phyloP scores from a whole-genome alignment of 1,140 invertebrate species.

The Leptinotarsa undecemlineata region DNA sequence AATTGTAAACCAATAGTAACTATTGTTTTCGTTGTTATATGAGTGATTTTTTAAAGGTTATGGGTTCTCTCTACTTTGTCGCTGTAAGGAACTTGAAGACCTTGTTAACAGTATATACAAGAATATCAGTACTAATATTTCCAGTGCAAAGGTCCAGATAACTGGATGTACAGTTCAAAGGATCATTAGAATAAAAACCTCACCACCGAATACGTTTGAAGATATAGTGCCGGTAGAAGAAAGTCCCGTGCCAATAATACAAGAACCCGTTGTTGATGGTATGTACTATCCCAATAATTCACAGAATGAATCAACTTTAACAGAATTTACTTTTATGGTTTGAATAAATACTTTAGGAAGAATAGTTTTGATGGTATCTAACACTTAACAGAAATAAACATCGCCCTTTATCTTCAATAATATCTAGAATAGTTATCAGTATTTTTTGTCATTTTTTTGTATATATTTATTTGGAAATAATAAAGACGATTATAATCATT shows the following conservation, averaged over 20 bases:
- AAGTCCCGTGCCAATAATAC: background rate
- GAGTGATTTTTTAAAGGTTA: slow-evolving; percentile 21
- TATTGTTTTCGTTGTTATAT: too few relatives aligned
- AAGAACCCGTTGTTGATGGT: background rate
- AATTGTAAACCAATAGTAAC: too few relatives aligned
- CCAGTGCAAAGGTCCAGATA: slow-evolving; percentile 32
- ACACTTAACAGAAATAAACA: too few relatives aligned
- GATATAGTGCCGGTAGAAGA: slow-evolving; percentile 29
- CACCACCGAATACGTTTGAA: slow-evolving; percentile 39
- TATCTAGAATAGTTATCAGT: too few relatives aligned
- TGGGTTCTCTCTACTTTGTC: slow-evolving; percentile 36
- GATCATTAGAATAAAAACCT: slow-evolving; percentile 39
- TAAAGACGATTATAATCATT: too few relatives aligned
- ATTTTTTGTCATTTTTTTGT: too few relatives aligned
- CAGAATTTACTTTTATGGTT: too few relatives aligned
- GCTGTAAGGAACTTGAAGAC: slow-evolving; percentile 34
- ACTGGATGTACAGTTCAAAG: slow-evolving; percentile 40
- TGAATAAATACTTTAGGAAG: too few relatives aligned
- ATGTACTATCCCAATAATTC: background rate
- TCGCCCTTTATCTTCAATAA: too few relatives aligned
- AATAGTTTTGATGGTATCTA: too few relatives aligned
- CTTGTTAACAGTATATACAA: slow-evolving; percentile 32
- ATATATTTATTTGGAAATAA: too few relatives aligned
- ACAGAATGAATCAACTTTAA: too few relatives aligned
- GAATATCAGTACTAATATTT: slow-evolving; percentile 27